phyloP scores from a whole-genome alignment of 2,888 invertebrate genomes.

The Lissonota sp. region DNA sequence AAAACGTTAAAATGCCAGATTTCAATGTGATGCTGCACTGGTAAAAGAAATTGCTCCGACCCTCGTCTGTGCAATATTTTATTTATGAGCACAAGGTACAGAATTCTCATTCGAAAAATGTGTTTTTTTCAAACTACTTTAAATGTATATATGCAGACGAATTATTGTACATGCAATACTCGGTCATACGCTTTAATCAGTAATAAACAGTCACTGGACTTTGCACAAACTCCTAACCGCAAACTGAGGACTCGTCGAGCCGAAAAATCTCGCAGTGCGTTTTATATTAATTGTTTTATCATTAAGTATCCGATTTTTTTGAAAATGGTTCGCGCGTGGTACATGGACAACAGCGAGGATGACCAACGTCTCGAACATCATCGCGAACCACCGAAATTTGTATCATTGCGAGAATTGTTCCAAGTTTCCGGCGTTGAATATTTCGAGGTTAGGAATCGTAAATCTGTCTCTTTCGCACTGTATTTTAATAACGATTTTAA shows the following conservation, averaged over 20 bases:
- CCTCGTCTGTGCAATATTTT: too few species aligned
- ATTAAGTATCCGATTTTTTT: constrained; percentile 13
- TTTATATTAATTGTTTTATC: background rate
- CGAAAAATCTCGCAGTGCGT: background rate
- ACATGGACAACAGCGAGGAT: constrained; percentile 87
- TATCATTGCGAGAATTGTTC: constrained; percentile 89
- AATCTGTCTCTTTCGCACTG: too few species aligned
- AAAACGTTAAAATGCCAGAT: too few species aligned
- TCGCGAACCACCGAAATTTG: constrained; percentile 89
- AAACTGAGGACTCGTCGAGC: constrained; percentile 14
- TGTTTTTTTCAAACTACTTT: background rate
- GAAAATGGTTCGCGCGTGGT: constrained; percentile 95
- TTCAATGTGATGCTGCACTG: too few species aligned
- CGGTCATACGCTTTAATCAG: constrained; percentile 35
- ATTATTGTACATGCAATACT: constrained; percentile 14
- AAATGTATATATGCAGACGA: background rate
- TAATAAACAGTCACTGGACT: constrained; percentile 24
- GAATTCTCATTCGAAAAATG: too few species aligned
- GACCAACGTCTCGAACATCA: constrained; percentile 95
- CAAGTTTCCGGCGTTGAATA: constrained; percentile 94
- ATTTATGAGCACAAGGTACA: too few species aligned
- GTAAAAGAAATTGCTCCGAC: too few species aligned
- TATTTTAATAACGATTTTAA: too few species aligned
- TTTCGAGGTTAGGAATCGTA: constrained; percentile 88
- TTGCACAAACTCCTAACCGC: constrained; percentile 27